A percentile compares a stretch with the other conserved stretches of the same genome.
These are phyloP conservation scores for Cotesia vestalis DNA, from an alignment of 1,140 invertebrate genomes.

Conservation along the genomic window DNA sequence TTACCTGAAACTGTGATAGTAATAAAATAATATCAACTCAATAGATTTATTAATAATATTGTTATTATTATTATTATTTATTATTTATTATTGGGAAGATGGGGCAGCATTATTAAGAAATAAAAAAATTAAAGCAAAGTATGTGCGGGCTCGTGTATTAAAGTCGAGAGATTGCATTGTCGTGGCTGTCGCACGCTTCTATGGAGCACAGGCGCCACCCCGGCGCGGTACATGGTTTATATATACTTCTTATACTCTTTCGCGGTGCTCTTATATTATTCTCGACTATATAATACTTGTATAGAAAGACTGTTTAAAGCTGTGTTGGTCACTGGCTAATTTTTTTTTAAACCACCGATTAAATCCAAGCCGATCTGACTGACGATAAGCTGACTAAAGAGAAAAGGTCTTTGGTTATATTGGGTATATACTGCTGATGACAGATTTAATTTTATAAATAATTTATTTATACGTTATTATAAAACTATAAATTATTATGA, in stretches of 20 bases:
- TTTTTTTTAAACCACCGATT: constrained; percentile 50
- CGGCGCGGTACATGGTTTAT: constrained; percentile 39
- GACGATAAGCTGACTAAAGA: constrained; percentile 60
- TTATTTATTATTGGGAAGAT: too few relatives aligned
- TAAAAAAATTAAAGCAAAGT: background rate
- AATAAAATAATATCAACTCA: too few relatives aligned
- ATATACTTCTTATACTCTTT: constrained; percentile 8
- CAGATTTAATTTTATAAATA: constrained; percentile 52
- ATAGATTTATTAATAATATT: too few relatives aligned
- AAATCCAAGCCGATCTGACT: constrained; percentile 61
- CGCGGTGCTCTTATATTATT: background rate
- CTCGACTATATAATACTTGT: constrained; percentile 5
- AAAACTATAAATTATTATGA: too few relatives aligned
- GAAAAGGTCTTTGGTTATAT: constrained; percentile 44
- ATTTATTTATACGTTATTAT: too few relatives aligned
- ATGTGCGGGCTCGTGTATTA: constrained; percentile 25
- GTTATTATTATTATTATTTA: too few relatives aligned
- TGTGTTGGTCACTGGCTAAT: constrained; percentile 18
- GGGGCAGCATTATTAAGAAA: background rate
- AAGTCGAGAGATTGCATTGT: constrained; percentile 38
- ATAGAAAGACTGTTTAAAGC: background rate
- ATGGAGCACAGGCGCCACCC: constrained; percentile 39
- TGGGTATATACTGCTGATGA: constrained; percentile 54
- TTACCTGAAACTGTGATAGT: too few relatives aligned
- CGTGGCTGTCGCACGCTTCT: constrained; percentile 40